A percentile compares a stretch with the other conserved stretches of the same genome.
These are phyloP conservation scores for Cheilinus undulatus DNA, from an alignment of 2,113 vertebrate genomes.

Conservation along the genomic window DNA sequence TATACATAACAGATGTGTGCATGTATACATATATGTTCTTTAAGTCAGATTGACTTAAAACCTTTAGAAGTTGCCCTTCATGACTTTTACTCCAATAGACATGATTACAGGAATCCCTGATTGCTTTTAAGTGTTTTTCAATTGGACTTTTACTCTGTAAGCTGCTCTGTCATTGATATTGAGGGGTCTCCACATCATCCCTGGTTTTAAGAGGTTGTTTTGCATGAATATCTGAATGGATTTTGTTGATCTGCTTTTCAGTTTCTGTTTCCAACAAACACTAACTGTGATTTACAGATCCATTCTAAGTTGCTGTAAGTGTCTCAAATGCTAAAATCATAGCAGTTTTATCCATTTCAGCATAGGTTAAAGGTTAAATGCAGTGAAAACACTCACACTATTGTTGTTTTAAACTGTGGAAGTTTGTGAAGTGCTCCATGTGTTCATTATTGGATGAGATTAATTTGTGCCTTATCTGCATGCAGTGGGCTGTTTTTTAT, in stretches of 20 bases:
- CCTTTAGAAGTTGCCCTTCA: too few species aligned
- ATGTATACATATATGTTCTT: too few species aligned
- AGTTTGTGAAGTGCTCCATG: background rate
- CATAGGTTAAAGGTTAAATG: background rate
- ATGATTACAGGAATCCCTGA: too few species aligned
- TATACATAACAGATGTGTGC: too few species aligned
- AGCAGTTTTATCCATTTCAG: background rate
- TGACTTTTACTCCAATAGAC: too few species aligned
- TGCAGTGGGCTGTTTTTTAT: conserved; percentile 1
- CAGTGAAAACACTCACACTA: background rate
- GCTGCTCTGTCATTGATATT: background rate
- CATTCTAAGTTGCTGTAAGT: conserved; percentile 7
- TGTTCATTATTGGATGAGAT: background rate
- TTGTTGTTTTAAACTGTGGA: background rate
- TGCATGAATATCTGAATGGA: conserved; percentile 43
- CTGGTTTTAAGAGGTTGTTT: conserved; percentile 3
- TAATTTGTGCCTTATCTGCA: conserved; percentile 23
- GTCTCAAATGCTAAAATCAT: background rate
- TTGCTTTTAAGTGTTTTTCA: too few species aligned
- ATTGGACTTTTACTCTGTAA: too few species aligned
- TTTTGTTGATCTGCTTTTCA: conserved; percentile 17
- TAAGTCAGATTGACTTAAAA: too few species aligned
- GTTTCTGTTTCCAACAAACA: conserved; percentile 6
- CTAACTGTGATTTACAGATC: background rate
- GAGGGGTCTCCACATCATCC: conserved; percentile 31